Evolutionary conservation across 2,888 invertebrate genomes (phyloP).

Genomic region (Luperina testacea): DNA sequence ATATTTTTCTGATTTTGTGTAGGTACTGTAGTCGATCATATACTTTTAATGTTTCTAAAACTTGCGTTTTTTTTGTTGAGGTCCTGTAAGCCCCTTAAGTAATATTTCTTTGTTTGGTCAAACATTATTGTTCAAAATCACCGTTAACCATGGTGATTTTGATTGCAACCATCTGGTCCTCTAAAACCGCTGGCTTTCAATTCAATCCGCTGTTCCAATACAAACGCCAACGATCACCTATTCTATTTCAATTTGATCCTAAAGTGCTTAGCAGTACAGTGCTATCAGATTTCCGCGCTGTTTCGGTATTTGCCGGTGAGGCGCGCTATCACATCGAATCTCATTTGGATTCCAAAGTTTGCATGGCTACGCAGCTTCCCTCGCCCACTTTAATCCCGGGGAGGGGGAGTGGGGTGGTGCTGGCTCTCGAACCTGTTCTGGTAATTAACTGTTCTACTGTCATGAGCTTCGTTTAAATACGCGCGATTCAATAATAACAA

Average conservation of each 20-base stretch:
- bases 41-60: too few species aligned
- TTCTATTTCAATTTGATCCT: slow-evolving; percentile 47
- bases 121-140: neutral
- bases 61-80: too few species aligned
- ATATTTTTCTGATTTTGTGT: too few species aligned
- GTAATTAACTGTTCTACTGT: slow-evolving; percentile 54
- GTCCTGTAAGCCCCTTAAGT: too few species aligned
- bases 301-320: slow-evolving; percentile 50
- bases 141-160: neutral
- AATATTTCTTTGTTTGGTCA: neutral
- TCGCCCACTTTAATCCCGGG: slow-evolving; percentile 34
- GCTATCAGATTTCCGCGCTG: slow-evolving; percentile 52
- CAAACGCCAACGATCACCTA: slow-evolving; percentile 18
- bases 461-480: slow-evolving; percentile 42
- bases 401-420: neutral
- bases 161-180: neutral
- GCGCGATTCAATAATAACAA: slow-evolving; percentile 42
- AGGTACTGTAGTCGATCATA: too few species aligned
- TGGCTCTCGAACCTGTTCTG: slow-evolving; percentile 46
- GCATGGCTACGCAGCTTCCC: slow-evolving; percentile 58
- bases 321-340: slow-evolving; percentile 61
- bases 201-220: neutral
- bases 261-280: slow-evolving; percentile 44
- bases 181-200: slow-evolving; percentile 1
- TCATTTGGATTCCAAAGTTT: slow-evolving; percentile 67